Base-by-base conservation (phyloP, 2,888 invertebrate genomes). In the Scelioninae gen. 1 region DNA sequence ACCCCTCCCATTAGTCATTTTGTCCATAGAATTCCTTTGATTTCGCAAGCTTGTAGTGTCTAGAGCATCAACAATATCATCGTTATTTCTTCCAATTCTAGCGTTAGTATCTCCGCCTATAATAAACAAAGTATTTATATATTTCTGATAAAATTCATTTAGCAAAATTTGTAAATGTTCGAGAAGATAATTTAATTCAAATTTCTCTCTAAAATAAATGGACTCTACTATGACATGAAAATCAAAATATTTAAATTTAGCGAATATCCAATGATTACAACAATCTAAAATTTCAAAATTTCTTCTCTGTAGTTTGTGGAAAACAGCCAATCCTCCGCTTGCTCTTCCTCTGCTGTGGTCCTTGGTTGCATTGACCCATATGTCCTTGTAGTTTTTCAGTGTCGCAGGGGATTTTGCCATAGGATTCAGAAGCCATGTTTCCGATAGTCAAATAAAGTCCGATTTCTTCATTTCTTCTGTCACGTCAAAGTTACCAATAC, bases 191-290 rank as follows among this genome's bases (percentile, higher is more conserved):
- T 38, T 5, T 5, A 38, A 38, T 9, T 38, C 5, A 38, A 9
- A 10, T 38, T 38, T 38, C 1, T n/a, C 43, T n/a, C n/a, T 43
- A 43, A 43, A 43, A n/a, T 43, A 43, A 43, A 43, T 43, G 0
- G 5, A 6, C 1, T 38, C 56, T 9, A 56, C 38, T 15, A 34
- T 38, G 15, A 38, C 6, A 56, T 38, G 13, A 56, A 56, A 56
- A 56, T 38, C 16, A 15, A 38, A 56, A 56, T 56, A 56, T 2
- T 56, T 9, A 34, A 56, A 56, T 32, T 34, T 38, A 56, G 15
- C 34, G 8, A 56, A 56, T 4, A 56, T 56, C 56, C 56, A 56
- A 5, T 1, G 8, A 9, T 56, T 15, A 38, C 15, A 16, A 4
- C 38, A 15, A 10, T 56, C 56, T 0, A 43, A n/a, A 9, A 43